These are phyloP conservation scores for Elgonia sp. DNA, from an alignment of 2,888 invertebrate species.

Conservation along the genomic window DNA sequence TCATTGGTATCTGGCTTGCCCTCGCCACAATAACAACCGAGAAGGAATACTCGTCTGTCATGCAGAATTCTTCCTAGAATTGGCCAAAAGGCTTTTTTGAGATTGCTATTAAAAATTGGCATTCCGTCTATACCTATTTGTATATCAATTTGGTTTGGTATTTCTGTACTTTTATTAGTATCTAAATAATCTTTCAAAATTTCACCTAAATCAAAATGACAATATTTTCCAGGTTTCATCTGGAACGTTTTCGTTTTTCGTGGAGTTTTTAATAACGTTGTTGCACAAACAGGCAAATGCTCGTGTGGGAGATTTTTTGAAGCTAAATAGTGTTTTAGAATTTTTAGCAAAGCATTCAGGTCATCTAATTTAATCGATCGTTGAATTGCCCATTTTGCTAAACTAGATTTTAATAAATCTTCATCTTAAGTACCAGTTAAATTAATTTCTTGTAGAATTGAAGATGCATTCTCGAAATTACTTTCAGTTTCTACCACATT, in stretches of 20 bases:
- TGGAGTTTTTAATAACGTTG: slow-evolving; percentile 39
- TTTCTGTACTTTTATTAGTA: not conserved
- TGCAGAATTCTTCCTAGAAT: slow-evolving; percentile 58
- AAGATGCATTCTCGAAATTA: too few species aligned
- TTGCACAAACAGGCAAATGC: not conserved
- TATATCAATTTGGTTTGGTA: slow-evolving; percentile 9
- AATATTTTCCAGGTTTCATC: not conserved
- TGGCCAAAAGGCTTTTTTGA: slow-evolving; percentile 70
- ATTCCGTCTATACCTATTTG: slow-evolving; percentile 39
- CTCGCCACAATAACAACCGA: slow-evolving; percentile 75
- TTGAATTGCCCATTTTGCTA: not conserved
- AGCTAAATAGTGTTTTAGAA: not conserved
- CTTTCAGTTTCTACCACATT: too few species aligned
- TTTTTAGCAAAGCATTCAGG: not conserved
- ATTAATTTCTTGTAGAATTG: too few species aligned
- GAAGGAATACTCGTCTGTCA: slow-evolving; percentile 50
- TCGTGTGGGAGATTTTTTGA: not conserved
- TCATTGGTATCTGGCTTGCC: slow-evolving; percentile 74
- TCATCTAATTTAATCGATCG: not conserved
- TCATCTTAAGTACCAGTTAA: not conserved
- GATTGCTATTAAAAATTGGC: slow-evolving; percentile 53
- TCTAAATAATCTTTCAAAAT: not conserved
- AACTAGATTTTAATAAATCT: not conserved
- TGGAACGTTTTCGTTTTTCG: not conserved
- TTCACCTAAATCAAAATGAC: not conserved